Evolutionary conservation across 2,113 vertebrate genomes (phyloP), one percentile per base, ranked within the genome.

Genomic region (Podiceps cristatus): DNA sequence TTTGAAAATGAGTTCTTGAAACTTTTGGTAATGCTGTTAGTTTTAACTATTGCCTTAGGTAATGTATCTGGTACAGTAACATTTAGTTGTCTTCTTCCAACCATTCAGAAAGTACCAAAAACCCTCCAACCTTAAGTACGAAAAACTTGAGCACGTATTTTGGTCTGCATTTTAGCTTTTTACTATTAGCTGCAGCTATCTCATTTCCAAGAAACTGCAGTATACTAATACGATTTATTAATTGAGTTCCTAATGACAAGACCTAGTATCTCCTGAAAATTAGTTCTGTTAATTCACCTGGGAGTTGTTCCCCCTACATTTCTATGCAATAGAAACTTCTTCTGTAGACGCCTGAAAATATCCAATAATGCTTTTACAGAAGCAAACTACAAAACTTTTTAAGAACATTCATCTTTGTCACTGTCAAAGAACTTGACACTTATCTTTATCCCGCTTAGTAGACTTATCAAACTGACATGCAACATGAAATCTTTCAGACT

Each of bases 181-280:
- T 79, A 25, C 18, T 59, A 5, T 85, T 60, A 89, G 35, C 31
- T 56, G 11, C 49, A 49, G 81, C 81, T 72, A 78, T 72, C 60
- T 86, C 31, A 55, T 23, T 96, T 84, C 31, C 53, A 75, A 87
- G 58, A 42, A 80, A 31, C 13, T 87, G 18, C 42, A 33, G 56
- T 35, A 90, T 19, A n/a, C 45, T 62, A 19, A 93, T 37, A 19
- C 29, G 56, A 56, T 90, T 78, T 69, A 90, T 88, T 91, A 73
- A 95, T 53, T 63, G 44, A 71, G 33, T 74, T 94, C 71, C 53
- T 77, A 75, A 76, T 28, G 44, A 44, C 69, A 88, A 86, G 58
- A 72, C 42, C 52, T 88, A 83, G 14, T 44, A 88, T 44, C 33
- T 63, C 44, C n/a, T n/a, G 9, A 83, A 93, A 94, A 85, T 92